phyloP scores from a whole-genome alignment of 2,888 invertebrate species.

The Nesidiocoris tenuis region DNA sequence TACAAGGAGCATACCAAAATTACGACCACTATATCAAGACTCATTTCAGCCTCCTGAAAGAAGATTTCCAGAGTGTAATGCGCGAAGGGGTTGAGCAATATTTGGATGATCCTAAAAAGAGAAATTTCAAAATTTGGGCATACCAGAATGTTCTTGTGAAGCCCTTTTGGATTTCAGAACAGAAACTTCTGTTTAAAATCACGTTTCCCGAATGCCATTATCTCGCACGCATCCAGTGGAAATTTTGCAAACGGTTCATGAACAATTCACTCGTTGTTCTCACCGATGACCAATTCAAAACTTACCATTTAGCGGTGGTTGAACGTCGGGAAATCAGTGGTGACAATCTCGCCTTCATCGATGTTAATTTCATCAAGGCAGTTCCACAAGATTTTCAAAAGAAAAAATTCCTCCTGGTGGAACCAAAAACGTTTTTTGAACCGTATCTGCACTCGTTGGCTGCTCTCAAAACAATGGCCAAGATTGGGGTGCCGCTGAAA shows the following conservation, averaged over 20 bases:
- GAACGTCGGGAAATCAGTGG: slow-evolving; percentile 57
- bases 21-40: slow-evolving; percentile 73
- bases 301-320: slow-evolving; percentile 69
- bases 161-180: neutral
- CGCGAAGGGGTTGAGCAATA: slow-evolving; percentile 60
- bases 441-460: slow-evolving; percentile 73
- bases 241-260: slow-evolving; percentile 63
- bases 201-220: slow-evolving; percentile 51
- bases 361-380: slow-evolving; percentile 52
- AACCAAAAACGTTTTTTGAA: slow-evolving; percentile 77
- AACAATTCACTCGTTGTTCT: slow-evolving; percentile 73
- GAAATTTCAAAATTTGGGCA: slow-evolving; percentile 58
- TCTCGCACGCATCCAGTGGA: slow-evolving; percentile 55
- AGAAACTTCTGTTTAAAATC: slow-evolving; percentile 43
- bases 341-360: slow-evolving; percentile 14
- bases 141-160: slow-evolving; percentile 56
- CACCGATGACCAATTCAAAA: slow-evolving; percentile 67
- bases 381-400: slow-evolving; percentile 54
- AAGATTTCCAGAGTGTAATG: slow-evolving; percentile 76
- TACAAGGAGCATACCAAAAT: slow-evolving; percentile 63
- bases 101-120: slow-evolving; percentile 20
- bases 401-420: slow-evolving; percentile 65
- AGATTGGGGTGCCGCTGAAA: slow-evolving; percentile 65
- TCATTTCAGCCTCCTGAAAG: slow-evolving; percentile 74
- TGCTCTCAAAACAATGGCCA: slow-evolving; percentile 63